Evolutionary conservation across 2,797 vertebrate species (phyloP).

Genomic region (Phataginus tricuspis): DNA sequence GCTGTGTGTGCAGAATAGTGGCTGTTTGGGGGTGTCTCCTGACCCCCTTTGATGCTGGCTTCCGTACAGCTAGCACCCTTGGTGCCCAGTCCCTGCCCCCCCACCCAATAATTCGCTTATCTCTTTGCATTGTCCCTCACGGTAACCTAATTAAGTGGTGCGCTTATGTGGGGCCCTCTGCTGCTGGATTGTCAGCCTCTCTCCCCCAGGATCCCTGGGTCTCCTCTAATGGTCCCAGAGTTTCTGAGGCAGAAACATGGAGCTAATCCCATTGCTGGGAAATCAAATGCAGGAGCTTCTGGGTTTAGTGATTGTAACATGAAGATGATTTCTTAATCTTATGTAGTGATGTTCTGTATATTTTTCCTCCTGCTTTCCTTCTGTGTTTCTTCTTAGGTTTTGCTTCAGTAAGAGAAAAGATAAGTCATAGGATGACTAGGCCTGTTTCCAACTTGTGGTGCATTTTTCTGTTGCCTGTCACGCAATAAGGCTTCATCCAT

Average conservation of each 20-base stretch:
- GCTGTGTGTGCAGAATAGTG: neutral
- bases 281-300: neutral
- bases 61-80: neutral
- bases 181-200: neutral
- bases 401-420: neutral
- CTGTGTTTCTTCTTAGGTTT: neutral
- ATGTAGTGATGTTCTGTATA: neutral
- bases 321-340: neutral
- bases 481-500: neutral
- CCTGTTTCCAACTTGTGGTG: neutral
- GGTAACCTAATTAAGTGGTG: conserved; percentile 62
- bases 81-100: neutral
- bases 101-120: conserved; percentile 4
- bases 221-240: neutral
- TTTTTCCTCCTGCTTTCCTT: neutral
- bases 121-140: neutral
- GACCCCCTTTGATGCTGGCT: neutral
- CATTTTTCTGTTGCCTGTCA: neutral
- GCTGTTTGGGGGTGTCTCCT: neutral
- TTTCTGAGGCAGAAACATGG: neutral
- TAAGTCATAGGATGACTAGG: neutral
- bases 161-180: conserved; percentile 75
- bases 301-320: neutral
- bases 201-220: conserved; percentile 27
- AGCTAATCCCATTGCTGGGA: neutral